These are phyloP conservation scores for Rhinoderma darwinii DNA, from an alignment of 2,113 vertebrate species.

Conservation along the genomic window DNA sequence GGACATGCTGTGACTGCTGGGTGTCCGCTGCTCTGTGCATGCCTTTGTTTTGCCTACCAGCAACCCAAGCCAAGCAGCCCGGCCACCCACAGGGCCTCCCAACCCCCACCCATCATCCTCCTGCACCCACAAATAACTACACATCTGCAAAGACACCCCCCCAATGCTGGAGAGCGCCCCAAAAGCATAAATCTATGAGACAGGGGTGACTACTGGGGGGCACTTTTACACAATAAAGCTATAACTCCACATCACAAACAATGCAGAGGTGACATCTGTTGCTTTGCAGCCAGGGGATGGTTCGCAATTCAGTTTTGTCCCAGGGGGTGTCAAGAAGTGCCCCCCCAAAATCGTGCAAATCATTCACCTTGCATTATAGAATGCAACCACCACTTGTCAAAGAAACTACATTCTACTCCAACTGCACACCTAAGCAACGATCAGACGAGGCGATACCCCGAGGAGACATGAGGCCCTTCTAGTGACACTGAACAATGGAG, in stretches of 20 bases:
- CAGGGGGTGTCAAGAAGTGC: no score
- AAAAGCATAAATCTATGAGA: background rate
- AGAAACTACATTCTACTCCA: no score
- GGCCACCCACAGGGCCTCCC: background rate
- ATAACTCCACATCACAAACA: background rate
- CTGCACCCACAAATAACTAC: background rate
- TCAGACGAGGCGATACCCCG: background rate
- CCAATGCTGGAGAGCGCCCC: background rate
- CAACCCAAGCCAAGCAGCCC: constrained; percentile 45
- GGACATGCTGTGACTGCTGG: background rate
- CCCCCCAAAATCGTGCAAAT: no score
- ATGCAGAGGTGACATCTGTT: background rate
- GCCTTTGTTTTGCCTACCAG: constrained; percentile 77
- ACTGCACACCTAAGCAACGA: no score
- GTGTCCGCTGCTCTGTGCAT: constrained; percentile 61
- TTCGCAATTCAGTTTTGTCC: no score
- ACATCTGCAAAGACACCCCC: background rate
- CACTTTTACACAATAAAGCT: background rate
- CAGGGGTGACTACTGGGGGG: background rate
- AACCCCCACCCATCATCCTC: no score
- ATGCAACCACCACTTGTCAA: no score
- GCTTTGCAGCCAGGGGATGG: background rate
- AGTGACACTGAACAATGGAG: constrained; percentile 33
- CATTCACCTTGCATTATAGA: no score
- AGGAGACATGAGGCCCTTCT: constrained; percentile 8